A percentile compares a stretch with the other conserved stretches of the same genome.
These are phyloP conservation scores for Magallana angulata DNA, from an alignment of 1,140 invertebrate species.

Conservation along the genomic window DNA sequence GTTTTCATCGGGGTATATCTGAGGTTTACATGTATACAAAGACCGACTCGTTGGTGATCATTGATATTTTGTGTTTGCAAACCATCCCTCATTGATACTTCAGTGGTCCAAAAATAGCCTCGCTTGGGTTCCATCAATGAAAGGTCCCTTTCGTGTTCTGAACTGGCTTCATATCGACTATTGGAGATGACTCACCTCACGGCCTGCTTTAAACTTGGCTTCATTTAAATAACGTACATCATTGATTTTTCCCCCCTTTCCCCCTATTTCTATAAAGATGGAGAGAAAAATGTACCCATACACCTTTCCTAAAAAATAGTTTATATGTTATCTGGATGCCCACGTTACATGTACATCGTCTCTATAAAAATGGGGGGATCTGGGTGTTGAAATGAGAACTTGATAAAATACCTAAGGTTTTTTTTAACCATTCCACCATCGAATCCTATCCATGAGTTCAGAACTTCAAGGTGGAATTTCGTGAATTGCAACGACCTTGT, in stretches of 20 bases:
- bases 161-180: not conserved
- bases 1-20: too few relatives aligned
- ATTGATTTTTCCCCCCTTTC: not conserved
- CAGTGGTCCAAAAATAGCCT: not conserved
- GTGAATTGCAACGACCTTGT: not conserved
- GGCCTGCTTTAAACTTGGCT: constrained; percentile 17
- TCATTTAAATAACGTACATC: constrained; percentile 12
- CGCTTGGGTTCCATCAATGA: not conserved
- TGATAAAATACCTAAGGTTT: not conserved
- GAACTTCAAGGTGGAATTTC: not conserved
- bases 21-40: too few relatives aligned
- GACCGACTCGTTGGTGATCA: too few relatives aligned
- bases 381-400: not conserved
- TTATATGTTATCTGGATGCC: too few relatives aligned
- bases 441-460: not conserved
- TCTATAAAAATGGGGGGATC: not conserved
- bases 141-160: constrained; percentile 9
- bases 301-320: too few relatives aligned
- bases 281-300: not conserved
- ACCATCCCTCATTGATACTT: not conserved
- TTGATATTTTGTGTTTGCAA: constrained; percentile 16
- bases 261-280: not conserved
- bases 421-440: not conserved
- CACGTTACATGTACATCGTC: too few relatives aligned
- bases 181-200: constrained; percentile 18